A percentile compares a stretch with the other conserved stretches of the same genome.
Evolutionary conservation across 2,888 invertebrate genomes (phyloP).

Genomic region (Laspeyria flexula): DNA sequence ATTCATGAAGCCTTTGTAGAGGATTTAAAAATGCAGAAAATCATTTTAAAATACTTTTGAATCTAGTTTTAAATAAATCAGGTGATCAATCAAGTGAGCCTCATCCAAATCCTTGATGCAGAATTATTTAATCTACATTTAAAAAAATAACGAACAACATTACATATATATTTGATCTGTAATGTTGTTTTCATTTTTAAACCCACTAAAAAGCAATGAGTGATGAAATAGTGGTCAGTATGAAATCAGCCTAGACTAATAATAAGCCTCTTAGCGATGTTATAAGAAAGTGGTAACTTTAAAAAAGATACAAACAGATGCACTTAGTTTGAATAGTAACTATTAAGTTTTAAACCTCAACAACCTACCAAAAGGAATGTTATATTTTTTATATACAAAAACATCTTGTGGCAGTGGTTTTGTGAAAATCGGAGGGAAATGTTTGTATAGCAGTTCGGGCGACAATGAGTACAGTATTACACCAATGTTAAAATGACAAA

Average conservation of each 20-base stretch:
- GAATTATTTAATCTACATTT: too few species aligned
- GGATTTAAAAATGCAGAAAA: slow-evolving; percentile 20
- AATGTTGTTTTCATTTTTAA: slow-evolving; percentile 24
- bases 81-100: too few species aligned
- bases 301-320: slow-evolving; percentile 61
- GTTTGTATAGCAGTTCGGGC: neutral
- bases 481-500: too few species aligned
- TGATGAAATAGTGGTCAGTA: slow-evolving; percentile 24
- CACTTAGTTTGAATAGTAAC: slow-evolving; percentile 62
- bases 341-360: slow-evolving; percentile 64
- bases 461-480: neutral
- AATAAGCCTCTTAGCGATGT: slow-evolving; percentile 69
- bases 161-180: neutral
- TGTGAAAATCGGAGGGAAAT: slow-evolving; percentile 12
- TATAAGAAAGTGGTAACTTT: slow-evolving; percentile 71
- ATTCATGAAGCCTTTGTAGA: slow-evolving; percentile 26
- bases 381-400: slow-evolving; percentile 65
- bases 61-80: too few species aligned
- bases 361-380: slow-evolving; percentile 78
- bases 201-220: slow-evolving; percentile 17
- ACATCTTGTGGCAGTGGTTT: slow-evolving; percentile 28
- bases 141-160: too few species aligned
- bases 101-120: too few species aligned
- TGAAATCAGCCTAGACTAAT: slow-evolving; percentile 53
- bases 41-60: neutral